Base-by-base conservation (phyloP, 2,888 invertebrate species). In the Acanthosoma haemorrhoidale region DNA sequence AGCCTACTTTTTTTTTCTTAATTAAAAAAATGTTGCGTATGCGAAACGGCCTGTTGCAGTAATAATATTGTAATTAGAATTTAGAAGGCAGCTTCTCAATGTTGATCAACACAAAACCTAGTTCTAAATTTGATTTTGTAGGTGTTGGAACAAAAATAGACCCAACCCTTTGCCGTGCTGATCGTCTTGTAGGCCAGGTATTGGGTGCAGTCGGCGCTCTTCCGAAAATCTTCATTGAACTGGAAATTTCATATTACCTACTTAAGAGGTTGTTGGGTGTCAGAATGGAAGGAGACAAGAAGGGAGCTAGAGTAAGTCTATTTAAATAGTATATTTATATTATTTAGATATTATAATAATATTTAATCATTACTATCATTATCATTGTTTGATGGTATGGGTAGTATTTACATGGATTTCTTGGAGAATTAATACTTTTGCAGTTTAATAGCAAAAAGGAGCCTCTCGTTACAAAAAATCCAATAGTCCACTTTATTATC, bases 91-190 rank as follows among this genome's bases (percentile, higher is more conserved):
- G n/a, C 11, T 61, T 31, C 32, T 29, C 25, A 29, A 34, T 39
- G 13, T 41, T 16, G 31, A 21, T 8, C 15, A 51, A 9, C n/a
- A n/a, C 15, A 18, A 51, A 9, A 16, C 51, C n/a, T 51, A 18
- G 6, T 51, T 51, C n/a, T 9, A 31, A 59, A 59, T 59, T 29
- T 31, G 29, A 5, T 13, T 11, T 36, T 76, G 0, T 73, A 85
- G 86, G 96, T 79, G 98, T 99, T 25, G 99, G 99, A 75, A 99
- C 98, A 4, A 95, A 95, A 83, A 99, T 99, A 78, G 99, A 99
- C 80, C 99, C 99, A 2, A 99, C 98, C 1, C 84, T 99, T 61
- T 99, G 99, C 80, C 88, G 99, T 78, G 99, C 98, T 72, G 99
- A 99, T 85, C 88, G 98, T 78, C 87, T 99, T 79, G 99, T 99